phyloP scores from a whole-genome alignment of 2,888 invertebrate genomes.

The Tetheella fluctuosa region DNA sequence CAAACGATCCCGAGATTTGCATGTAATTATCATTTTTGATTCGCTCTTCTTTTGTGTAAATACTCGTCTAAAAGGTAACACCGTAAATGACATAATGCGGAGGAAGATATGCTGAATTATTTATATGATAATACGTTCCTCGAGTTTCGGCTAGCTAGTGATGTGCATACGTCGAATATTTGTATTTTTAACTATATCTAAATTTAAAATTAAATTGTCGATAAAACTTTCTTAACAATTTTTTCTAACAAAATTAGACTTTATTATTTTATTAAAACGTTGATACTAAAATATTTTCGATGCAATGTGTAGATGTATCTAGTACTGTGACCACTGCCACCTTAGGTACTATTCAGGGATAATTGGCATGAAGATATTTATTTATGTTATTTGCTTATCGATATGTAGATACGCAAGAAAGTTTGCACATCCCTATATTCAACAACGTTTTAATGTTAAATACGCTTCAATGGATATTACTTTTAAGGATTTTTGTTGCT shows the following conservation, averaged over 20 bases:
- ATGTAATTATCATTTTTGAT: slow-evolving; percentile 85
- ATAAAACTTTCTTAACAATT: no score
- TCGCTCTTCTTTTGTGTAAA: slow-evolving; percentile 83
- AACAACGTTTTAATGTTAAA: slow-evolving; percentile 64
- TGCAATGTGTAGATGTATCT: no score
- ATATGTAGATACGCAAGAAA: background rate
- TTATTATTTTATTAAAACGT: no score
- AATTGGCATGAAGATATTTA: no score
- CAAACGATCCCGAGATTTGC: slow-evolving; percentile 78
- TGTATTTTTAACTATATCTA: background rate
- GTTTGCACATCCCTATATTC: slow-evolving; percentile 38
- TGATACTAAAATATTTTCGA: no score
- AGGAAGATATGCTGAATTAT: slow-evolving; percentile 82
- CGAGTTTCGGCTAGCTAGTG: slow-evolving; percentile 41
- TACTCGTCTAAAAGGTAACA: slow-evolving; percentile 78
- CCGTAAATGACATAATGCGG: slow-evolving; percentile 82
- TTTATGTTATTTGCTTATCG: slow-evolving; percentile 8
- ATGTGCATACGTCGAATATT: slow-evolving; percentile 23
- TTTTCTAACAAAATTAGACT: no score
- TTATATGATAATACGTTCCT: slow-evolving; percentile 76
- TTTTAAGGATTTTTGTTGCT: slow-evolving; percentile 79
- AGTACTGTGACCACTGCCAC: no score
- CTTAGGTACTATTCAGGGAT: no score
- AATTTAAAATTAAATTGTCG: no score
- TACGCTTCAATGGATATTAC: slow-evolving; percentile 80